These are phyloP conservation scores for Trachelus troglodyta DNA, from an alignment of 2,888 invertebrate species.

Conservation along the genomic window DNA sequence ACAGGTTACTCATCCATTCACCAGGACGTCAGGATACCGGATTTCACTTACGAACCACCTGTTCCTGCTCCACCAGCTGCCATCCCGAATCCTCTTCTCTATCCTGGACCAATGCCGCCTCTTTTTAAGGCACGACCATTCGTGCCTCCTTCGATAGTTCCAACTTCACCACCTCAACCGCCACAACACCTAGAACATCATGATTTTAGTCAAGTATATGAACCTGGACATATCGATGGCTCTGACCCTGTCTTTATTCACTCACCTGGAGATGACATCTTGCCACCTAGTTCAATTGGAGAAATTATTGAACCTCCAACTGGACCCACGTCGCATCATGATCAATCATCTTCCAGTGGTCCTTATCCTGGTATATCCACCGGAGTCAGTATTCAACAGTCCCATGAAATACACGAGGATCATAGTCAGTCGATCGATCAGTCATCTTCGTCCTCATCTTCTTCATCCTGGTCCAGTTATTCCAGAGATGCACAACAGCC, in stretches of 20 bases:
- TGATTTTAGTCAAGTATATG: conserved; percentile 1
- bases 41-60: conserved; percentile 37
- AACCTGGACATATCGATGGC: conserved; percentile 28
- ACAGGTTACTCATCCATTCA: conserved; percentile 17
- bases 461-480: background rate
- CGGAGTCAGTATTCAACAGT: conserved; percentile 9
- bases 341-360: background rate
- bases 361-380: background rate
- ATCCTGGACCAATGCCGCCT: conserved; percentile 72
- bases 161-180: background rate
- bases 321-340: background rate
- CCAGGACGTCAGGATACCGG: conserved; percentile 37
- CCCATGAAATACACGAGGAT: conserved; percentile 17
- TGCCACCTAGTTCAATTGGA: background rate
- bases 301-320: conserved; percentile 10
- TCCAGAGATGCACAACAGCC: background rate
- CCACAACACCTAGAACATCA: background rate
- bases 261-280: background rate
- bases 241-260: background rate
- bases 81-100: conserved; percentile 75
- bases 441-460: background rate
- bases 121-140: conserved; percentile 74
- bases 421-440: conserved; percentile 11
- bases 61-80: conserved; percentile 60
- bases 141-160: conserved; percentile 38